phyloP scores from a whole-genome alignment of 2,797 vertebrate species.

The Paramormyrops hopkinsi region DNA sequence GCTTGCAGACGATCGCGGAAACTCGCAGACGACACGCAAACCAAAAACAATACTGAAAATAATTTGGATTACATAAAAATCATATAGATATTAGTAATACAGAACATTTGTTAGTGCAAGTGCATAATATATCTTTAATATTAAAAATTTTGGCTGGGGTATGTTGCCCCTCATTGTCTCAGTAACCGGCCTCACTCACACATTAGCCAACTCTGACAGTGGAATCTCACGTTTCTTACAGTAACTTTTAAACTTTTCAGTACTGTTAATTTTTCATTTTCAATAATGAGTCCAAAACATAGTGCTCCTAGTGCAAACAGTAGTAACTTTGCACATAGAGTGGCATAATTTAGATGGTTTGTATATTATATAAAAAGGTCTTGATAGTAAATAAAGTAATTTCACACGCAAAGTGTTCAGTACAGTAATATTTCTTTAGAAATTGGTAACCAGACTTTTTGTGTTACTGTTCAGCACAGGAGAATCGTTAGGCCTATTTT shows the following conservation, averaged over 20 bases:
- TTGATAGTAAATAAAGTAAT: neutral
- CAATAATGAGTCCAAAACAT: neutral
- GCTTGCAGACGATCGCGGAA: neutral
- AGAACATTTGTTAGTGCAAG: neutral
- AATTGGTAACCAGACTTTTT: neutral
- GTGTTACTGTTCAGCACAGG: neutral
- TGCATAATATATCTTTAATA: neutral
- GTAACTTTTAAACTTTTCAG: neutral
- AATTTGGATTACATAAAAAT: neutral
- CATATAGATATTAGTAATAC: neutral
- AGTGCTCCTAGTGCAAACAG: neutral
- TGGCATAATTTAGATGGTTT: neutral
- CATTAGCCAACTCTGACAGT: neutral
- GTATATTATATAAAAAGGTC: neutral
- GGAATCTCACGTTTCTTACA: neutral
- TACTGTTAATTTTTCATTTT: neutral
- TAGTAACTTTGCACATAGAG: neutral
- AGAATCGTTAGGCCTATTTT: neutral
- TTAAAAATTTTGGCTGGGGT: neutral
- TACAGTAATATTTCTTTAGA: neutral
- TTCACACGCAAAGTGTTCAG: neutral
- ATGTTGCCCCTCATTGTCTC: neutral
- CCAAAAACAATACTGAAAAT: neutral
- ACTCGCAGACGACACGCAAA: neutral
- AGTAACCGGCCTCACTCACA: neutral